phyloP scores from a whole-genome alignment of 2,113 vertebrate species.

The Rhinopithecus roxellana region DNA sequence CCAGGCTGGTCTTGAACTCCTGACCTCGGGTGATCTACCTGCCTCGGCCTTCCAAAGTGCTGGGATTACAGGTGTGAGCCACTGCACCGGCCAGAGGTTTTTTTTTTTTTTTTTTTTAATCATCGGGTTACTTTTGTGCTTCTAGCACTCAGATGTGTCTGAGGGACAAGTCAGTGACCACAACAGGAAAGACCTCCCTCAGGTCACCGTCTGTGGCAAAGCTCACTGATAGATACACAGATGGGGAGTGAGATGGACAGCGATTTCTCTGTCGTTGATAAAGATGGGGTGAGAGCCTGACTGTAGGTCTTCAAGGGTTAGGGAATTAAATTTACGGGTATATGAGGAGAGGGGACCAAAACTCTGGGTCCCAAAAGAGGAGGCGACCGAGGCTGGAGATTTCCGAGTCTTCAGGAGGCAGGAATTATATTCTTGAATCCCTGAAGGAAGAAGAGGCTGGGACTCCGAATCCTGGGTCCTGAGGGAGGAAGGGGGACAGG shows the following conservation, averaged over 20 bases:
- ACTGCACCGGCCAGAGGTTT: accelerated
- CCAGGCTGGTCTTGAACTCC: too few relatives aligned
- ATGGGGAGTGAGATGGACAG: not conserved
- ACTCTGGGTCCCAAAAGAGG: not conserved
- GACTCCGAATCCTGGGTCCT: not conserved
- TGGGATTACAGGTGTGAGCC: too few relatives aligned
- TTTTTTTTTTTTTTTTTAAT: too few relatives aligned
- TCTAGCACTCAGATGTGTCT: too few relatives aligned
- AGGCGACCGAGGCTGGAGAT: not conserved
- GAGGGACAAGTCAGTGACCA: too few relatives aligned
- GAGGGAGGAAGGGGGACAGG: not conserved
- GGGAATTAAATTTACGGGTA: not conserved
- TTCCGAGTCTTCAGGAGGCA: not conserved
- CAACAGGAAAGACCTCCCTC: too few relatives aligned
- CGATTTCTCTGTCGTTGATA: not conserved
- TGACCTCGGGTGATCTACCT: too few relatives aligned
- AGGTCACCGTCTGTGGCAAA: not conserved
- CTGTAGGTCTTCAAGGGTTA: not conserved
- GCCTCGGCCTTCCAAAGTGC: too few relatives aligned
- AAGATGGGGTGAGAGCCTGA: not conserved
- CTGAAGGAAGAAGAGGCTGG: not conserved
- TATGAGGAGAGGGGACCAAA: too few relatives aligned
- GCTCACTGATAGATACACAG: not conserved
- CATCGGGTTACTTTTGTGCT: too few relatives aligned
- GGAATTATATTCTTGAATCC: not conserved